These are phyloP conservation scores for Babyrousa celebensis DNA, from an alignment of 2,797 vertebrate species.

Conservation along the genomic window DNA sequence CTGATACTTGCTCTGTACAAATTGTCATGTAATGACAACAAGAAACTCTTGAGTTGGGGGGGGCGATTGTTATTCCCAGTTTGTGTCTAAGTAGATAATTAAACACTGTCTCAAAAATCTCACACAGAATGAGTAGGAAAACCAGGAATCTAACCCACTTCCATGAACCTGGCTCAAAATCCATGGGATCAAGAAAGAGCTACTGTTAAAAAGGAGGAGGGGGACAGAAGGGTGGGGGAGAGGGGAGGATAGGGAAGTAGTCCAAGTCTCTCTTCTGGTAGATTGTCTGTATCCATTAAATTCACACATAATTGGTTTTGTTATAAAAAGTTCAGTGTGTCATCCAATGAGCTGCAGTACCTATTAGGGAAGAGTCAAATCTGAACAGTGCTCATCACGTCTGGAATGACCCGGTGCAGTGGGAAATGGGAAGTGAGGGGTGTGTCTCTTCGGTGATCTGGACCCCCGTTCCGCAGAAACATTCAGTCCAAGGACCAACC, in stretches of 20 bases:
- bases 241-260: background rate
- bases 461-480: background rate
- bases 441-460: background rate
- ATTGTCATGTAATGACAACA: constrained; percentile 49
- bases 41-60: background rate
- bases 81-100: constrained; percentile 40
- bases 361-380: background rate
- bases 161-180: background rate
- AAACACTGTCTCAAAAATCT: background rate
- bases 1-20: background rate
- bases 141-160: background rate
- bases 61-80: background rate
- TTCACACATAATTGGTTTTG: constrained; percentile 26
- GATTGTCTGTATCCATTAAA: constrained; percentile 40
- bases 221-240: background rate
- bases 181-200: background rate
- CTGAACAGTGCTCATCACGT: background rate
- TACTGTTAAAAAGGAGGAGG: background rate
- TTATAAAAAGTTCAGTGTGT: constrained; percentile 22
- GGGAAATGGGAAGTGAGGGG: background rate
- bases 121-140: background rate
- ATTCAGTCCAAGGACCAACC: background rate
- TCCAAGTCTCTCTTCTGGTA: background rate
- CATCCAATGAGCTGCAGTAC: background rate
- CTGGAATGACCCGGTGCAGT: background rate